Base-by-base conservation (phyloP, 2,888 invertebrate genomes). In the Stegophylla sp. region DNA sequence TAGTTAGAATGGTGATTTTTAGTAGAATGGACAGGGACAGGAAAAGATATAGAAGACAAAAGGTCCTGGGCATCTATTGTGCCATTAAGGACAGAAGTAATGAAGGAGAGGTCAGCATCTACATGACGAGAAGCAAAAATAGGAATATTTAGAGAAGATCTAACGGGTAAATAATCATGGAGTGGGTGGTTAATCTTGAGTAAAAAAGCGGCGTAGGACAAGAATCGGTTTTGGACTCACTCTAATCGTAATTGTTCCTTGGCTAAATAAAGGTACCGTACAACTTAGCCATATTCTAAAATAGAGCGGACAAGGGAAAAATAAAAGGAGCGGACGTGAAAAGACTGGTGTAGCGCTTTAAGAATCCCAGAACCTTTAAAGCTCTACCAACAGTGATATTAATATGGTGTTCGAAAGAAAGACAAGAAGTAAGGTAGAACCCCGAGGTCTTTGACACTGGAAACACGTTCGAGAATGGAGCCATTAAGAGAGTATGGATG, bases 351-450 rank as follows among this genome's bases (percentile, higher is more conserved):
- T 34, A 5, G 34, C 34, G 43, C 64, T 64, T 64, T 20, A 63
- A 34, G 28, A 64, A 20, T 10, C 43, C 43, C n/a, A 69, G 67
- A 28, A 67, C 67, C 26, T 48, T 67, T 48, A 67, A 9, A 12
- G 26, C n/a, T 69, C 17, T 69, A 48, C 28, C 28, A 48, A 69
- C 9, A 17, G 48, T 69, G 15, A 48, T 48, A 34, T 34, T 34
- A 34, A 34, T 34, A 34, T 34, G 67, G 10, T 48, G 0, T 1
- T 48, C 28, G 17, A 69, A 69, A n/a, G 28, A 69, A 28, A 69
- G 26, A 17, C 26, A n/a, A 3, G 48, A 26, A 9, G 26, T 48
- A 26, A 69, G 17, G 48, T 69, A 48, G 17, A 69, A 69, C 2
- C n/a, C 28, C 67, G 0, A 48, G 28, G 34, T 48, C 67, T 17